These are phyloP conservation scores for Pogonocichla stellata DNA, from an alignment of 2,113 vertebrate genomes.

Conservation along the genomic window DNA sequence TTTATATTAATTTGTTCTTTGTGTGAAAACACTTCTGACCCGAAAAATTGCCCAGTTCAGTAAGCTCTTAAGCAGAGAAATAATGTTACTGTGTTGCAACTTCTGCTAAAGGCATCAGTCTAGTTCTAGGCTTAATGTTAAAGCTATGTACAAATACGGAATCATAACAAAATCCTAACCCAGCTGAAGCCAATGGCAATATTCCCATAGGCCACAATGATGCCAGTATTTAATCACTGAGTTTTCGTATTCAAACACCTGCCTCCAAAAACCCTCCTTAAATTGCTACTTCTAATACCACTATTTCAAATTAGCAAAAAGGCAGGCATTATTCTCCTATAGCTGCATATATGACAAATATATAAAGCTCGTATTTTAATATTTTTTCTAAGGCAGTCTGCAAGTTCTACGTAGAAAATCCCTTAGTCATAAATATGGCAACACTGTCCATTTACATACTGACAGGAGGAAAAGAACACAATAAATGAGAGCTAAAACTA, in stretches of 20 bases:
- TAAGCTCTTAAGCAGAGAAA: not conserved
- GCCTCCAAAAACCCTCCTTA: constrained; percentile 30
- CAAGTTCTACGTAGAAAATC: constrained; percentile 26
- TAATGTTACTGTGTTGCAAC: not conserved
- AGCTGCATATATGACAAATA: not conserved
- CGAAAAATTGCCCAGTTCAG: not conserved
- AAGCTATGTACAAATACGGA: not conserved
- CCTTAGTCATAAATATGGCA: not conserved
- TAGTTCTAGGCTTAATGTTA: not conserved
- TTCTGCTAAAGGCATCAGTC: not conserved
- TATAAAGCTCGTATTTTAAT: not conserved
- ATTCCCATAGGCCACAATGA: not conserved
- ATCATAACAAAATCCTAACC: not conserved
- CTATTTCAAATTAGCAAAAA: constrained; percentile 21
- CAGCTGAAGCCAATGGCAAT: not conserved
- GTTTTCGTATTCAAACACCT: not conserved
- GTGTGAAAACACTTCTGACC: constrained; percentile 29
- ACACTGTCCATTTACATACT: not conserved
- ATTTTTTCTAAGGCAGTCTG: not conserved
- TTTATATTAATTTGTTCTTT: not conserved
- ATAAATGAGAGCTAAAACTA: constrained; percentile 17
- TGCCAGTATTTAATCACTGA: not conserved
- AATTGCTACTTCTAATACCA: constrained; percentile 9
- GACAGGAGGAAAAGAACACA: not conserved
- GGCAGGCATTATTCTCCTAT: not conserved